A percentile compares a stretch with the other conserved stretches of the same genome.
Evolutionary conservation across 2,888 invertebrate genomes (phyloP).

Genomic region (Dastarcus helophoroides): DNA sequence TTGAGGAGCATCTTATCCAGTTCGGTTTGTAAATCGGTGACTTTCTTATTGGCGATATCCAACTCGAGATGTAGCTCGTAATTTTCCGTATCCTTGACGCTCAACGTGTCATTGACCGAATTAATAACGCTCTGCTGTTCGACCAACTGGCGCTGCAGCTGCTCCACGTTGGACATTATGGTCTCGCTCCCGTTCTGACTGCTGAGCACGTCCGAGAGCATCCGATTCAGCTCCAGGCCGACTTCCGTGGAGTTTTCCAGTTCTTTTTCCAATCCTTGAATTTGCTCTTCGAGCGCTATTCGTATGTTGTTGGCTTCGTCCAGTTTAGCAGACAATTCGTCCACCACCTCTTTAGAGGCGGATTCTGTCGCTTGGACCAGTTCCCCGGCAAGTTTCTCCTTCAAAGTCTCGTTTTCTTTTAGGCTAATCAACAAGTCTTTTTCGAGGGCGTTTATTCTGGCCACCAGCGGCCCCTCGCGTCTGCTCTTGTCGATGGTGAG

Average conservation of each 20-base stretch:
- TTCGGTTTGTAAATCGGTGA: conserved; percentile 30
- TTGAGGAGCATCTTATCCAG: conserved; percentile 33
- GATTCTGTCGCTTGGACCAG: conserved; percentile 28
- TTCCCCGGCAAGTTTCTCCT: conserved; percentile 36
- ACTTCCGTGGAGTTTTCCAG: conserved; percentile 73
- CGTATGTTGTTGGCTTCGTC: conserved; percentile 40
- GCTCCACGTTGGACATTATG: conserved; percentile 51
- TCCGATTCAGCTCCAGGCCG: conserved; percentile 59
- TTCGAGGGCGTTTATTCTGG: conserved; percentile 53
- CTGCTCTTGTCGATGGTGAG: conserved; percentile 66
- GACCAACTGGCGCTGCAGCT: conserved; percentile 52
- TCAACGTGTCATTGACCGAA: conserved; percentile 41
- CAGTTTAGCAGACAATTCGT: conserved; percentile 53
- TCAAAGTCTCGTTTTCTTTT: conserved; percentile 55
- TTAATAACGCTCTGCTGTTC: conserved; percentile 49
- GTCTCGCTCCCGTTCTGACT: conserved; percentile 54
- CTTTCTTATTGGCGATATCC: conserved; percentile 31
- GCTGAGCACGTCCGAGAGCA: conserved; percentile 52
- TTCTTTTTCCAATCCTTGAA: conserved; percentile 57
- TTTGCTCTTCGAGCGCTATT: conserved; percentile 51
- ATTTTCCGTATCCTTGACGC: conserved; percentile 44
- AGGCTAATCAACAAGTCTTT: conserved; percentile 46
- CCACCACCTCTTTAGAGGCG: conserved; percentile 61
- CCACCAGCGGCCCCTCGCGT: conserved; percentile 58
- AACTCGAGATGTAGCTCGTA: conserved; percentile 39